Base-by-base conservation (phyloP, 2,888 invertebrate species). In the Callosobruchus maculatus region DNA sequence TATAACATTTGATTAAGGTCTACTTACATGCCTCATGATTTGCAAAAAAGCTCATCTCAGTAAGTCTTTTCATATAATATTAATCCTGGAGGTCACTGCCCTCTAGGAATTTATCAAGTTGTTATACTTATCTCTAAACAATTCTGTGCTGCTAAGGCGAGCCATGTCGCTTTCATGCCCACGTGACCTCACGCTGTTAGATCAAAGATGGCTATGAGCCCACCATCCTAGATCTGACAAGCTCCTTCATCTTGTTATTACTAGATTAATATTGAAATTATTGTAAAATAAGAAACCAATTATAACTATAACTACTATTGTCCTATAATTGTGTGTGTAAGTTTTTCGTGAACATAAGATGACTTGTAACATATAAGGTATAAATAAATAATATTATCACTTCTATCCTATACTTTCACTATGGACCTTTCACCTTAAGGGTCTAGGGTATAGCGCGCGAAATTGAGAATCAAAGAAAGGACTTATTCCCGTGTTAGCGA, bases 281-380 rank as follows among this genome's bases (percentile, higher is more conserved):
- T 77, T 81, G 79, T 81, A 80, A 80, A 82, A 78, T 79, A 76
- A 78, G 77, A 82, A 82, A 82, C 80, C 83, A 83, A 84, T 84
- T 83, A 83, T 82, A 83, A 83, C 83, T 82, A 80, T 84, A 82
- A 1, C 80, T 75, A 75, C 49, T 83, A 85, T 84, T 87, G 85
- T 86, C 85, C 85, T 86, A 85, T 85, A 86, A 86, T 86, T 86
- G 83, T 85, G 85, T 87, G 86, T 86, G 86, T 86, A 86, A 84
- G 84, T 86, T 86, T 85, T 84, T 83, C 84, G 86, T 86, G 86
- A 76, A 78, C 76, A 77, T 71, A 74, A 73, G 75, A 72, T 72
- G 75, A 76, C 73, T 74, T 77, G 67, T 74, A 74, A 75, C 71
- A 74, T 77, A 74, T 77, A 74, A 70, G 72, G 72, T 75, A 76